phyloP scores from a whole-genome alignment of 2,888 invertebrate species.

The Drosophila eohydei region DNA sequence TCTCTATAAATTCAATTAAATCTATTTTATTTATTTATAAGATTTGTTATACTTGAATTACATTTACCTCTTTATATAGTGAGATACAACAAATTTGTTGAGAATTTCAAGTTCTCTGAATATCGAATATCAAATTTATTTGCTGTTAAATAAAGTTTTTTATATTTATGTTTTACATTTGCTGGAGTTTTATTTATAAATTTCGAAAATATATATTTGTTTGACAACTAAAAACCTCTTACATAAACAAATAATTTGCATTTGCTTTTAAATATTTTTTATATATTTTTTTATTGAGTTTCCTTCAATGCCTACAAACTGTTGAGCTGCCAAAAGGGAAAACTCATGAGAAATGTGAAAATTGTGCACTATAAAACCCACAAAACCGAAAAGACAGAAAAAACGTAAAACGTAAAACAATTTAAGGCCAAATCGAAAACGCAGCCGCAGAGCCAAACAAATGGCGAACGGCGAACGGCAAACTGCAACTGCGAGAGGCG shows the following conservation, averaged over 20 bases:
- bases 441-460: slow-evolving; percentile 44
- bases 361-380: slow-evolving; percentile 18
- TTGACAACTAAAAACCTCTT: neutral
- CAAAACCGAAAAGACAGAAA: slow-evolving; percentile 32
- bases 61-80: too few relatives aligned
- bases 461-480: slow-evolving; percentile 38
- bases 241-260: too few relatives aligned
- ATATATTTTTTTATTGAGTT: neutral
- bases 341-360: slow-evolving; percentile 8
- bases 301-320: neutral
- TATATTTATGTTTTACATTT: too few relatives aligned
- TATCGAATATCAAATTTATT: too few relatives aligned
- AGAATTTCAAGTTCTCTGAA: too few relatives aligned
- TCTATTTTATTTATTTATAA: neutral
- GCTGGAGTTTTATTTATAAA: too few relatives aligned
- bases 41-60: too few relatives aligned
- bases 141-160: too few relatives aligned
- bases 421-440: slow-evolving; percentile 56
- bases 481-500: slow-evolving; percentile 6
- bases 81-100: too few relatives aligned
- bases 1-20: neutral
- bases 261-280: neutral
- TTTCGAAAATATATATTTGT: neutral
- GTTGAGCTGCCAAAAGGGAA: neutral
- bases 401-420: slow-evolving; percentile 3